Conservation (phyloP, 1,140 invertebrate species). For the Orussus abietinus region DNA sequence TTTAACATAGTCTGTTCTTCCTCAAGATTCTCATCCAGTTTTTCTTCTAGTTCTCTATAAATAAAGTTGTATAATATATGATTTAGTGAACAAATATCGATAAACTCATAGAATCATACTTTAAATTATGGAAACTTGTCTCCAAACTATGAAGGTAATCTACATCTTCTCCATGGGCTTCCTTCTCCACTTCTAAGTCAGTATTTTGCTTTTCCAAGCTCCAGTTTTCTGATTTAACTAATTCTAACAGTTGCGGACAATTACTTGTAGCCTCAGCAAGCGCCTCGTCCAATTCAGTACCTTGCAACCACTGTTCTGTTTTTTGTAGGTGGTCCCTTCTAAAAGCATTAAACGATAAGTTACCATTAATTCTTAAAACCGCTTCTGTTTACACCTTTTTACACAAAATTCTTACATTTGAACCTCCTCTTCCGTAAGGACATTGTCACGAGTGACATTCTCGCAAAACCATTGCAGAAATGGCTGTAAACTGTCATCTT, state of each 20-base stretch:
- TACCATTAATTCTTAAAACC: not conserved
- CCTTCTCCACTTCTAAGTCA: constrained; percentile 30
- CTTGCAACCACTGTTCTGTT: constrained; percentile 30
- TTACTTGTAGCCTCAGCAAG: constrained; percentile 31
- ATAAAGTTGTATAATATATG: constrained; percentile 11
- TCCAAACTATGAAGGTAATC: constrained; percentile 35
- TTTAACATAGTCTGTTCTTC: constrained; percentile 27
- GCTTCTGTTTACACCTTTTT: not conserved
- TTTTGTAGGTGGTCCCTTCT: constrained; percentile 34
- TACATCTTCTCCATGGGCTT: constrained; percentile 32
- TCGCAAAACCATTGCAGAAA: constrained; percentile 46
- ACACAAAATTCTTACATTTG: constrained; percentile 31
- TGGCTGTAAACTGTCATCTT: constrained; percentile 27
- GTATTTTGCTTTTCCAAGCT: constrained; percentile 16
- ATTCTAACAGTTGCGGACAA: constrained; percentile 35
- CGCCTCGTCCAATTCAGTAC: constrained; percentile 32
- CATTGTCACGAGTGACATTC: constrained; percentile 35
- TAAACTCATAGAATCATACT: constrained; percentile 28
- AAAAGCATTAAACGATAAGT: constrained; percentile 14
- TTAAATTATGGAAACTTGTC: constrained; percentile 33
- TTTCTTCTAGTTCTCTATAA: constrained; percentile 33
- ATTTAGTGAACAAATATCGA: not conserved
- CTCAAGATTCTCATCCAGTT: constrained; percentile 39
- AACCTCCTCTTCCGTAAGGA: constrained; percentile 33
- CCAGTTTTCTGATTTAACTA: constrained; percentile 22